phyloP scores from a whole-genome alignment of 2,797 vertebrate species.

The Argya squamiceps region DNA sequence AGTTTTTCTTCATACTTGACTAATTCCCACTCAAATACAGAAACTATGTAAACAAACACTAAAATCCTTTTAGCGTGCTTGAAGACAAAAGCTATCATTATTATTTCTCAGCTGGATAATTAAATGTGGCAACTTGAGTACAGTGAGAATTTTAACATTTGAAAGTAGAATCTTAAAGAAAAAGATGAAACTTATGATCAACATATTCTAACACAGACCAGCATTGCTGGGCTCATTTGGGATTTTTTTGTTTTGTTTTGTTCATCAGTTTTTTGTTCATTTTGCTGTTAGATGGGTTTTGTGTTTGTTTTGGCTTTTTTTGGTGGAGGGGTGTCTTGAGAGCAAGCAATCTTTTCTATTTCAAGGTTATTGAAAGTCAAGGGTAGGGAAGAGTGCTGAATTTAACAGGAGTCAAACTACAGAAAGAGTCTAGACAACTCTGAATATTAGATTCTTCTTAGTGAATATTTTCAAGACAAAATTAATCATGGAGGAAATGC shows the following conservation, averaged over 20 bases:
- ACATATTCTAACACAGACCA: neutral
- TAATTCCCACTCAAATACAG: neutral
- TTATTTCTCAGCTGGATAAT: neutral
- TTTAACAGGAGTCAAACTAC: neutral
- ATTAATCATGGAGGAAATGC: neutral
- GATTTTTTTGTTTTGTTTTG: neutral
- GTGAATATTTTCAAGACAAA: neutral
- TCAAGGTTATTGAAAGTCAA: neutral
- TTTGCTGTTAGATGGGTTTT: neutral
- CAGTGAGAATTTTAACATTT: neutral
- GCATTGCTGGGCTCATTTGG: neutral
- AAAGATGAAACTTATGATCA: neutral
- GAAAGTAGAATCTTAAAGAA: neutral
- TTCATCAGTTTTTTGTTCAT: neutral
- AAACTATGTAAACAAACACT: neutral
- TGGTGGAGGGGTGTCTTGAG: neutral
- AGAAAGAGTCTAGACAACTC: neutral
- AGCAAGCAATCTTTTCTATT: neutral
- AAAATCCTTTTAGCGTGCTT: neutral
- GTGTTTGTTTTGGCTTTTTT: neutral
- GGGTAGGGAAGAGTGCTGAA: neutral
- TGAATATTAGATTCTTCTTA: neutral
- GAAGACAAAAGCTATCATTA: neutral
- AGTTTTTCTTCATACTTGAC: neutral
- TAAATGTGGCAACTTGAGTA: neutral